Evolutionary conservation across 2,888 invertebrate genomes (phyloP).

Genomic region (Priocnemis perturbator): DNA sequence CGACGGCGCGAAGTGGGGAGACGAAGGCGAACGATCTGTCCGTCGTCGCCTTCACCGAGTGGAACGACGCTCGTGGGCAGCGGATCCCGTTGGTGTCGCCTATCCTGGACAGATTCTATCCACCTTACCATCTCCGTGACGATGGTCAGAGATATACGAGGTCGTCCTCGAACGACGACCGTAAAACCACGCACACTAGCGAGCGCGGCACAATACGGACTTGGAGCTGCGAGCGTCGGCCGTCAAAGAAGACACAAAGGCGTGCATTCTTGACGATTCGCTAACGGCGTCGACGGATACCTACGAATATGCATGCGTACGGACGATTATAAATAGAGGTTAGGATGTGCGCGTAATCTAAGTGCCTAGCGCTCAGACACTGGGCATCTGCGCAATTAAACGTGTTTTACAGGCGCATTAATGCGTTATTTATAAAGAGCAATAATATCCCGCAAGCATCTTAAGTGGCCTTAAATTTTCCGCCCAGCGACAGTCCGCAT

Average conservation of each 20-base stretch:
- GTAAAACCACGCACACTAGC: too few species aligned
- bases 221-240: too few species aligned
- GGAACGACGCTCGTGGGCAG: conserved; percentile 60
- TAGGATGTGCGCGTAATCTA: too few species aligned
- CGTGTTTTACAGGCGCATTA: too few species aligned
- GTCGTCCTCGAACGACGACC: conserved; percentile 19
- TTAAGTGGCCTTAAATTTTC: background rate
- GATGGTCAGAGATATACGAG: conserved; percentile 18
- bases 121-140: conserved; percentile 15
- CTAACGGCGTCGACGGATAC: background rate
- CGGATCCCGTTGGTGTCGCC: conserved; percentile 62
- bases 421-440: background rate
- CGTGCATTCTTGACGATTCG: too few species aligned
- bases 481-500: too few species aligned
- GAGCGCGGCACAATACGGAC: too few species aligned
- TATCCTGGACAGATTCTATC: conserved; percentile 21
- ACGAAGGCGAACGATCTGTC: background rate
- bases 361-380: background rate
- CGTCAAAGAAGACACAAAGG: too few species aligned
- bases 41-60: conserved; percentile 41
- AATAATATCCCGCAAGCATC: background rate
- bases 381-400: too few species aligned
- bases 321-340: background rate
- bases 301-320: background rate
- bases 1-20: background rate